Conservation (phyloP, 2,113 vertebrate species). For the Tychaedon coryphoeus region DNA sequence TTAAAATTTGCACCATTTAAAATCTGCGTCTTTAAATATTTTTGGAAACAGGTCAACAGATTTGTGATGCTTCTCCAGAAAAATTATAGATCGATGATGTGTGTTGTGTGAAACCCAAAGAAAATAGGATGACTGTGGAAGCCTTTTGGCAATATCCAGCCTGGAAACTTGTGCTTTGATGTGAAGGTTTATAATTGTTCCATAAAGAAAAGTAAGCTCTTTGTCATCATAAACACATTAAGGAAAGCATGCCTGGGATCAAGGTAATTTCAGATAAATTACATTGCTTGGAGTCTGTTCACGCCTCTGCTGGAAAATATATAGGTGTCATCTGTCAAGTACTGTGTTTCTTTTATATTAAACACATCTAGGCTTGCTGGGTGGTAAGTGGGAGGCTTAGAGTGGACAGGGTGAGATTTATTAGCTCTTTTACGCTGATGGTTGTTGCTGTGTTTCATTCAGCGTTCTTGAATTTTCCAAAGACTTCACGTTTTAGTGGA, state of each 20-base stretch:
- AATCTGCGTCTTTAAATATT: neutral
- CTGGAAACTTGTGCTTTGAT: neutral
- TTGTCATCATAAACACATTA: neutral
- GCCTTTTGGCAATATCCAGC: neutral
- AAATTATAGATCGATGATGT: neutral
- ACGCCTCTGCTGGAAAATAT: neutral
- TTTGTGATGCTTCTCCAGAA: neutral
- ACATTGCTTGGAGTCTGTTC: neutral
- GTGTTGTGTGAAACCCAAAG: neutral
- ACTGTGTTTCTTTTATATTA: neutral
- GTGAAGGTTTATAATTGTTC: neutral
- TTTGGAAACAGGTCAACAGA: neutral
- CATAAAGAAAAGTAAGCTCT: neutral
- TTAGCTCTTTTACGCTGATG: neutral
- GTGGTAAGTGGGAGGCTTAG: neutral
- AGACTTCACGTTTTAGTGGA: neutral
- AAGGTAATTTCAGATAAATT: conserved; percentile 20
- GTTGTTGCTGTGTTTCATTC: neutral
- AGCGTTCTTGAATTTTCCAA: neutral
- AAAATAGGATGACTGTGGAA: neutral
- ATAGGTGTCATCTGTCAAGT: neutral
- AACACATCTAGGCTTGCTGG: neutral
- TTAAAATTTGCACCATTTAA: neutral
- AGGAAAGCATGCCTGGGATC: neutral
- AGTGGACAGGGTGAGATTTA: neutral